A percentile compares a stretch with the other conserved stretches of the same genome.
Conservation (phyloP, 1,140 invertebrate species). For the Drosophila novamexicana region DNA sequence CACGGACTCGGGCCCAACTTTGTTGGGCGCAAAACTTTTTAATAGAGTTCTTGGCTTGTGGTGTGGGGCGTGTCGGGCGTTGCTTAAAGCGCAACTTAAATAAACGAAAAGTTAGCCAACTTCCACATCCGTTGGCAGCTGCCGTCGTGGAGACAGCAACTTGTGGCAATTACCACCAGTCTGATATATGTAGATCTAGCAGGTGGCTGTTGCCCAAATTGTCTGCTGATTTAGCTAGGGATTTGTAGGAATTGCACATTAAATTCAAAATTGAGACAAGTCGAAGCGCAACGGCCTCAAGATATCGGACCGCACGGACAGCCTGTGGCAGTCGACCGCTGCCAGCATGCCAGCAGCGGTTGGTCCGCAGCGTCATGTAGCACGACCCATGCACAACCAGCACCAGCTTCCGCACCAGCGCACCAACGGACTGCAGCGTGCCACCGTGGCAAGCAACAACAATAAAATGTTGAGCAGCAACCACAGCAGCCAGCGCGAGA, state of each 20-base stretch:
- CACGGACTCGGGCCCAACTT: conserved; percentile 21
- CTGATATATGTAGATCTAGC: conserved; percentile 7
- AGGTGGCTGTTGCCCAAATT: conserved; percentile 2
- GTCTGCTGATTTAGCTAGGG: background rate
- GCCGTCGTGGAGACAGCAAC: conserved; percentile 9
- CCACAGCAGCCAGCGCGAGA: conserved; percentile 72
- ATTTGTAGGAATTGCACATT: conserved; percentile 7
- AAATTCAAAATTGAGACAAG: background rate
- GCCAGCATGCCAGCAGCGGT: conserved; percentile 67
- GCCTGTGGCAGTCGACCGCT: conserved; percentile 76
- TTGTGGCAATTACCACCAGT: conserved; percentile 60
- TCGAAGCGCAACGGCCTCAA: conserved; percentile 53
- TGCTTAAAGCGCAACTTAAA: conserved; percentile 69
- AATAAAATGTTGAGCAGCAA: conserved; percentile 72
- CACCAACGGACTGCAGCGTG: conserved; percentile 45
- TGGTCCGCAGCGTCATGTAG: conserved; percentile 52
- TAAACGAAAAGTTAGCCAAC: conserved; percentile 49
- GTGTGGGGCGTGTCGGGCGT: conserved; percentile 7
- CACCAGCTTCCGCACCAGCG: conserved; percentile 44
- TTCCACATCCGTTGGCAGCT: background rate
- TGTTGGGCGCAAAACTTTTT: conserved; percentile 60
- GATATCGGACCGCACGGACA: conserved; percentile 80
- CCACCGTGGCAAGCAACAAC: conserved; percentile 34
- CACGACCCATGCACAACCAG: conserved; percentile 26
- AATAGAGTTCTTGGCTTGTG: conserved; percentile 54